These are phyloP conservation scores for Heliconius melpomene DNA, from an alignment of 1,140 invertebrate genomes.

Conservation along the genomic window DNA sequence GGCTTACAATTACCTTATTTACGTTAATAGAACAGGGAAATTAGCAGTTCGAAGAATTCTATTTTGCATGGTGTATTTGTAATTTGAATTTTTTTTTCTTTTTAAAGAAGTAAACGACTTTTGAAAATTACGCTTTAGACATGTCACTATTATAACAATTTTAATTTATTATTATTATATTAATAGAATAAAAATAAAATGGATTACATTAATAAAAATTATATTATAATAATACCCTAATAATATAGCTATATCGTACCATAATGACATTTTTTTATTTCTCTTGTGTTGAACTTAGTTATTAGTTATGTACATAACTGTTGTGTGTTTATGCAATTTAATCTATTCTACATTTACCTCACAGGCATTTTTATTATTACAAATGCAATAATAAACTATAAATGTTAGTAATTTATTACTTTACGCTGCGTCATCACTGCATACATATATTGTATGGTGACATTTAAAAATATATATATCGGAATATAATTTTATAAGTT, in stretches of 20 bases:
- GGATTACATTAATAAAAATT: neutral
- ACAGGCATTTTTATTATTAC: slow-evolving; percentile 33
- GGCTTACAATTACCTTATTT: slow-evolving; percentile 30
- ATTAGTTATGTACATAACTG: slow-evolving; percentile 28
- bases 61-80: neutral
- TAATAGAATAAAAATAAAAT: too few relatives aligned
- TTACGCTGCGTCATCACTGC: slow-evolving; percentile 27
- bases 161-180: too few relatives aligned
- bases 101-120: neutral
- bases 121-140: too few relatives aligned
- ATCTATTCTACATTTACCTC: slow-evolving; percentile 22
- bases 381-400: slow-evolving; percentile 29
- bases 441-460: slow-evolving; percentile 24
- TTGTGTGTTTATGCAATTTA: slow-evolving; percentile 33
- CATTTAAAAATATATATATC: slow-evolving; percentile 20
- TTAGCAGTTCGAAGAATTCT: slow-evolving; percentile 26
- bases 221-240: neutral
- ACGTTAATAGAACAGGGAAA: slow-evolving; percentile 26
- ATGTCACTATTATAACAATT: too few relatives aligned
- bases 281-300: slow-evolving; percentile 19
- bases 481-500: neutral
- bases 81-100: neutral
- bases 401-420: slow-evolving; percentile 34
- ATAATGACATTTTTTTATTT: neutral
- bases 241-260: neutral